Conservation (phyloP, 2,797 vertebrate genomes). For the Rhinella marina region DNA sequence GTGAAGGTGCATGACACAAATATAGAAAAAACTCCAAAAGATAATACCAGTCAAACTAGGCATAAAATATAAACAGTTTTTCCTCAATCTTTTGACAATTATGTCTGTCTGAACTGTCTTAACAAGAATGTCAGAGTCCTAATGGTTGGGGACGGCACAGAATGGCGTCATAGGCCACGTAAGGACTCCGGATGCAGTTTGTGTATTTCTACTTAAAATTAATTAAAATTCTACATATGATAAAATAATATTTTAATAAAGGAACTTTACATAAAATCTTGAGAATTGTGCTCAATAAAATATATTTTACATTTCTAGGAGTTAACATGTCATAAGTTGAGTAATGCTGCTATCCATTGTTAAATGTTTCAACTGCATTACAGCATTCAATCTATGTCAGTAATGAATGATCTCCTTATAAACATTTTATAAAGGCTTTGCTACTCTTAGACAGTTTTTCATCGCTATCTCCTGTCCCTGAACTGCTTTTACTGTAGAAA, state of each 20-base stretch:
- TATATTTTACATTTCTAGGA: not conserved
- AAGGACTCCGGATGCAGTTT: too few relatives aligned
- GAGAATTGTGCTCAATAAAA: not conserved
- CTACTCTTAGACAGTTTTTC: not conserved
- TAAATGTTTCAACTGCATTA: not conserved
- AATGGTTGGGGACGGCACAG: too few relatives aligned
- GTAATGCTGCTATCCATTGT: not conserved
- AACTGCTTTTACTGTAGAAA: not conserved
- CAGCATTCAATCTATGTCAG: not conserved
- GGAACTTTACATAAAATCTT: not conserved
- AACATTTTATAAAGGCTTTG: not conserved
- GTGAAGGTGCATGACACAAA: too few relatives aligned
- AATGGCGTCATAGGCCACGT: too few relatives aligned
- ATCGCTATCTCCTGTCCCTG: not conserved
- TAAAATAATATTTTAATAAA: not conserved
- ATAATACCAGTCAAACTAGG: too few relatives aligned
- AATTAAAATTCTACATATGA: too few relatives aligned
- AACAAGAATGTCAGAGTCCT: too few relatives aligned
- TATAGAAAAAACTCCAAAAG: too few relatives aligned
- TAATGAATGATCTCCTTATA: slow-evolving; percentile 1
- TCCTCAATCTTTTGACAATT: too few relatives aligned
- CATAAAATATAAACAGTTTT: too few relatives aligned
- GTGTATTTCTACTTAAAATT: too few relatives aligned
- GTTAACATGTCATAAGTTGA: not conserved
- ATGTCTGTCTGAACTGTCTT: too few relatives aligned